Base-by-base conservation (phyloP, 2,888 invertebrate species). In the Caenorhabditis becei region DNA sequence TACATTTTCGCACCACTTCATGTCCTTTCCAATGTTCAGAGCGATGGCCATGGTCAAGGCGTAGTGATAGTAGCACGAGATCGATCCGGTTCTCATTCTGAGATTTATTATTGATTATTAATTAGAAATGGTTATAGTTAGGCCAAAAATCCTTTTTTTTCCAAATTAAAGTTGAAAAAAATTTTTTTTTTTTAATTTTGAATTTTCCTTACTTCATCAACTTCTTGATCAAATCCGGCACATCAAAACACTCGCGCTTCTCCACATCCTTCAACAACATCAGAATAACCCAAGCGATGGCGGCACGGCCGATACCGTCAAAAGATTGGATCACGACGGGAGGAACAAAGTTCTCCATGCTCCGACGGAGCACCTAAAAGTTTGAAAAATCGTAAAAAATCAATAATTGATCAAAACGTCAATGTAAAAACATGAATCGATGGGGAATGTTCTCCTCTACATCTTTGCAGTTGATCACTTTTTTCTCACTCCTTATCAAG, bases 231-330 rank as follows among this genome's bases (percentile, higher is more conserved):
- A 82, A 44, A 26, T 80, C 79, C 7, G 66, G 67, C 14, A 83
- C 61, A 67, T 83, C 83, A 58, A 83, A 83, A 41, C 82, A 77
- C 58, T 81, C 82, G 14, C 74, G 54, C 69, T 77, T 82, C 62
- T 82, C 83, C 24, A 80, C 70, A 41, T 82, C 83, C 61, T 80
- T 81, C 26, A 59, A n/a, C 35, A 83, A 49, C 78, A 77, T 77
- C 54, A 75, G 32, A 28, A 44, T 53, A 32, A 77, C 80, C 83
- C 83, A 83, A 2, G 56, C 65, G 28, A 67, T 66, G 14, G 69
- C 59, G 7, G 72, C 54, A 35, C 81, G 35, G 26, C 72, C 77
- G 61, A 82, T 69, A 11, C 54, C 83, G 20, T 75, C 77, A 18
- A 71, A 59, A 16, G 79, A 74, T 63, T 83, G 83, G 20, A 83